Evolutionary conservation across 2,113 vertebrate species (phyloP).

Genomic region (Axis porcinus): DNA sequence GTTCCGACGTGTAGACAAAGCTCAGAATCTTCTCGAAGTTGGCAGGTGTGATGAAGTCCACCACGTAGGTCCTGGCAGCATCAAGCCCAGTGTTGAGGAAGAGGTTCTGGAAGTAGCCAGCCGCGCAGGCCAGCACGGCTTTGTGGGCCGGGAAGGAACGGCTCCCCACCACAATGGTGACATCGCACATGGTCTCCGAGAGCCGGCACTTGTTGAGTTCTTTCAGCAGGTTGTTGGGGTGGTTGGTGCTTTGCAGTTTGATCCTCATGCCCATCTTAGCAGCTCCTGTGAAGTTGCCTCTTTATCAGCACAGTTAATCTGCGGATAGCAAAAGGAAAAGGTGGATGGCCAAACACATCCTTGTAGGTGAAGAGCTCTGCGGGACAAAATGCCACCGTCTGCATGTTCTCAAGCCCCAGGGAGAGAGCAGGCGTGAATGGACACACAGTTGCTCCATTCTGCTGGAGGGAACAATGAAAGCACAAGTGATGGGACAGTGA

Average conservation of each 20-base stretch:
- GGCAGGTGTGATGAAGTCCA: constrained; percentile 93
- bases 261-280: constrained; percentile 95
- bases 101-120: constrained; percentile 92
- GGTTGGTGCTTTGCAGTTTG: constrained; percentile 92
- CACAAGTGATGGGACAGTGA: background rate
- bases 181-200: constrained; percentile 92
- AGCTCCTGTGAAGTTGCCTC: constrained; percentile 57
- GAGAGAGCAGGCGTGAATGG: background rate
- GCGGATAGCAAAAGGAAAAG: constrained; percentile 32
- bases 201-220: constrained; percentile 95
- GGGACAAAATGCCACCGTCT: rapidly evolving
- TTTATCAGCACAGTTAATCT: constrained; percentile 60
- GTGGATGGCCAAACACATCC: constrained; percentile 43
- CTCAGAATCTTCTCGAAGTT: constrained; percentile 97
- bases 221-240: constrained; percentile 91
- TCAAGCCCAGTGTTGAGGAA: constrained; percentile 84
- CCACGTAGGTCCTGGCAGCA: constrained; percentile 84
- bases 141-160: constrained; percentile 93
- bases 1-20: constrained; percentile 95
- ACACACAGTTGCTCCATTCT: background rate
- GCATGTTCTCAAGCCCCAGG: rapidly evolving
- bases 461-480: background rate
- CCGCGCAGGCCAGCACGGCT: constrained; percentile 91
- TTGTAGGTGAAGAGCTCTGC: constrained; percentile 59
- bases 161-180: constrained; percentile 91